Evolutionary conservation across 1,140 invertebrate genomes (phyloP).

Genomic region (Megalopta genalis): DNA sequence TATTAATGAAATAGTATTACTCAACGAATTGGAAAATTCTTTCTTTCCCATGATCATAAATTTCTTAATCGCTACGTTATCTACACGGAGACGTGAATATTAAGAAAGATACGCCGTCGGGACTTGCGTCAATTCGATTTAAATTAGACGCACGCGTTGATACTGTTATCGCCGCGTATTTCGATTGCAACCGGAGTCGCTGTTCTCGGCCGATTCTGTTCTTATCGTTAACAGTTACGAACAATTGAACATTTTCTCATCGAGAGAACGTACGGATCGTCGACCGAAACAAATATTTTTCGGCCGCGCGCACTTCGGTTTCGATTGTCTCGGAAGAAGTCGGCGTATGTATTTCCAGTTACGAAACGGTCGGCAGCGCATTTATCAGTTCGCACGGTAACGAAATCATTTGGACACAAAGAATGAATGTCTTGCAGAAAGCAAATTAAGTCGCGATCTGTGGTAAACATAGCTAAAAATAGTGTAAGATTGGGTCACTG

Average conservation of each 20-base stretch:
- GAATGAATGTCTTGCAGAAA: too few relatives aligned
- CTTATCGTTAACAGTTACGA: slow-evolving; percentile 13
- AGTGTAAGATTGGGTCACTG: too few relatives aligned
- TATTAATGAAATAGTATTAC: neutral
- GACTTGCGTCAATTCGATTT: slow-evolving; percentile 39
- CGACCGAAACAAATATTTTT: too few relatives aligned
- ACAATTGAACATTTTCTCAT: neutral
- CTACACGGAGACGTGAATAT: neutral
- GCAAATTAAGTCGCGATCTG: too few relatives aligned
- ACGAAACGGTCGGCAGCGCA: too few relatives aligned
- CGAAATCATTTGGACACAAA: too few relatives aligned
- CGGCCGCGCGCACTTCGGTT: too few relatives aligned
- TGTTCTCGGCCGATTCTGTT: neutral
- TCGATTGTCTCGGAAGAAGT: too few relatives aligned
- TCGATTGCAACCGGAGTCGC: slow-evolving; percentile 24
- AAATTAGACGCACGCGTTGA: slow-evolving; percentile 36
- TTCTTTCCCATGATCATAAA: neutral
- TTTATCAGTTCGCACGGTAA: too few relatives aligned
- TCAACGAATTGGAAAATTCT: neutral
- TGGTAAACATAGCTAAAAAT: too few relatives aligned
- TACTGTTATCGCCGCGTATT: slow-evolving; percentile 37
- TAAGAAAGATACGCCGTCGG: neutral
- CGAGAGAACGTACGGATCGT: neutral
- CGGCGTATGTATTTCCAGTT: too few relatives aligned
- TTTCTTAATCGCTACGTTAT: neutral